phyloP scores from a whole-genome alignment of 2,888 invertebrate species.

The Epinotia ramella region DNA sequence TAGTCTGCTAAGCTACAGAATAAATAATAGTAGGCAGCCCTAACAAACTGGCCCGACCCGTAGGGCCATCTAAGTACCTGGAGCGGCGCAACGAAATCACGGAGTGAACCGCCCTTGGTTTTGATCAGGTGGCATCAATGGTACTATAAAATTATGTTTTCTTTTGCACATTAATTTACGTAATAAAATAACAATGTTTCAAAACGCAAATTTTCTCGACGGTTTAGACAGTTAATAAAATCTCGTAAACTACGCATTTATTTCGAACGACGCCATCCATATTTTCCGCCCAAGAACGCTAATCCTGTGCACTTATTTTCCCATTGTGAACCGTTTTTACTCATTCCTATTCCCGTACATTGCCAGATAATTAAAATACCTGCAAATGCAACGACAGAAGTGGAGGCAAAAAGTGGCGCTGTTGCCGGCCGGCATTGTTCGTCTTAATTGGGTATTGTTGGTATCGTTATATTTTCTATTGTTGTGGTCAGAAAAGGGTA shows the following conservation, averaged over 20 bases:
- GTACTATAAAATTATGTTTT: no score
- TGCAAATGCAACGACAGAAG: slow-evolving; percentile 54
- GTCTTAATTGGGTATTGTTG: slow-evolving; percentile 37
- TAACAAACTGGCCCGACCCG: no score
- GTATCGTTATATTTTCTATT: slow-evolving; percentile 3
- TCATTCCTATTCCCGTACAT: slow-evolving; percentile 63
- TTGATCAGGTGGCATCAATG: no score
- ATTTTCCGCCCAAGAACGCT: slow-evolving; percentile 54
- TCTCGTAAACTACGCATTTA: slow-evolving; percentile 13
- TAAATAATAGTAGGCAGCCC: no score
- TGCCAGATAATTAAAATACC: slow-evolving; percentile 74
- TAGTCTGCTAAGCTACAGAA: no score
- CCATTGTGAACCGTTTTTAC: slow-evolving; percentile 67
- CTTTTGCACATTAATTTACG: no score
- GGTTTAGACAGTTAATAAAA: slow-evolving; percentile 39
- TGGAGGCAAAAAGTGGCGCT: slow-evolving; percentile 45
- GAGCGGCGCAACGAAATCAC: no score
- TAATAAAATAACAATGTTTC: no score
- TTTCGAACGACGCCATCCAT: slow-evolving; percentile 49
- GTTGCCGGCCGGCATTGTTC: slow-evolving; percentile 46
- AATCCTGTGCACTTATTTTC: slow-evolving; percentile 67
- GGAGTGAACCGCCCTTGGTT: no score
- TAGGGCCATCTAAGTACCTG: no score
- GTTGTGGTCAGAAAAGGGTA: neutral
- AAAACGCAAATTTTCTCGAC: no score